Percentiles rank a stretch among this genome's conserved stretches.
Evolutionary conservation across 1,140 invertebrate species (phyloP).

Genomic region (Vanessa tameamea): DNA sequence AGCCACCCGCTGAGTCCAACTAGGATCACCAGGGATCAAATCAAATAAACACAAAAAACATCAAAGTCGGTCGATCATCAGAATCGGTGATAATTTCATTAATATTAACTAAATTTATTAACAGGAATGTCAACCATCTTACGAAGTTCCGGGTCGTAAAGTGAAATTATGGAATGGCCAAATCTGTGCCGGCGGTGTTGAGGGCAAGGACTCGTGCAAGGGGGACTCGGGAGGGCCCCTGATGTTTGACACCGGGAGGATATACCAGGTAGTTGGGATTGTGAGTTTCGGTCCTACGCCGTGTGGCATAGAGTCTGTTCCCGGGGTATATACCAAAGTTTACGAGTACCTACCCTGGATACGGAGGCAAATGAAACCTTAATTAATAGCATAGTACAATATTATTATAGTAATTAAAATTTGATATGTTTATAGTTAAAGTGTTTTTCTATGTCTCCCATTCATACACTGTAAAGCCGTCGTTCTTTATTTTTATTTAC

Average conservation of each 20-base stretch:
- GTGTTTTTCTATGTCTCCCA: neutral
- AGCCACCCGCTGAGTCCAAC: too few species aligned
- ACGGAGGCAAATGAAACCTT: constrained; percentile 54
- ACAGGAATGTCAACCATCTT: constrained; percentile 80
- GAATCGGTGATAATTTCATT: too few species aligned
- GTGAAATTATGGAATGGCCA: constrained; percentile 67
- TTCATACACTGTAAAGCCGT: too few species aligned
- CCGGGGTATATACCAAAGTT: constrained; percentile 84
- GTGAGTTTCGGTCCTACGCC: constrained; percentile 83
- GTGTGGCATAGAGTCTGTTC: constrained; percentile 80
- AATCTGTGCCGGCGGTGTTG: constrained; percentile 62
- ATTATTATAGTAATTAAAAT: neutral
- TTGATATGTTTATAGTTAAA: constrained; percentile 10
- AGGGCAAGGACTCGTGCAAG: constrained; percentile 68
- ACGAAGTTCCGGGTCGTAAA: constrained; percentile 39
- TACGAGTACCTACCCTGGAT: constrained; percentile 82
- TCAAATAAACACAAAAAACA: too few species aligned
- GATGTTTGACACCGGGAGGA: constrained; percentile 71
- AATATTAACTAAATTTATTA: constrained; percentile 35
- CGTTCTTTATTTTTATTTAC: too few species aligned
- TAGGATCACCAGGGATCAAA: too few species aligned
- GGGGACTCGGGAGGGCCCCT: constrained; percentile 82
- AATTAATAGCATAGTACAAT: constrained; percentile 3
- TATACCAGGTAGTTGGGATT: constrained; percentile 75
- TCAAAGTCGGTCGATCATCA: too few species aligned